Evolutionary conservation across 2,113 vertebrate species (phyloP).

Genomic region (Lipophrys pholis): DNA sequence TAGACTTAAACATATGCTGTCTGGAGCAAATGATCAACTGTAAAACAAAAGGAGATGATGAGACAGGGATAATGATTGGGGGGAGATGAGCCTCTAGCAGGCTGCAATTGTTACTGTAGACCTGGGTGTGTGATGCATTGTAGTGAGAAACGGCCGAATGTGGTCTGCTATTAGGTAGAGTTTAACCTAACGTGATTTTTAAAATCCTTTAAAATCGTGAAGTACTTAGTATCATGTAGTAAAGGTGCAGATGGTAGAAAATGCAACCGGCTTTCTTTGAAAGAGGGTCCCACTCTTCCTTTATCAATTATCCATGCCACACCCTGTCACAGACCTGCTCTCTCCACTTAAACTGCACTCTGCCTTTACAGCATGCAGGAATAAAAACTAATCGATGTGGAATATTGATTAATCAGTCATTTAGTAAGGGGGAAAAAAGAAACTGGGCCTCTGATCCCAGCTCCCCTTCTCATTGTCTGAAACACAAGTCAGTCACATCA

Average conservation of each 20-base stretch:
- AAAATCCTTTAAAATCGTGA: too few species aligned
- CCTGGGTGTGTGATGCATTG: slow-evolving; percentile 31
- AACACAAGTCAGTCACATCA: slow-evolving; percentile 39
- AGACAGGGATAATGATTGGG: slow-evolving; percentile 39
- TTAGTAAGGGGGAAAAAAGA: not conserved
- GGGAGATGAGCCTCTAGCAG: slow-evolving; percentile 8
- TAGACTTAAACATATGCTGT: slow-evolving; percentile 34
- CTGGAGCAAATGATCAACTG: slow-evolving; percentile 36
- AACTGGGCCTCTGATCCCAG: slow-evolving; percentile 26
- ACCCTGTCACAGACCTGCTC: slow-evolving; percentile 57
- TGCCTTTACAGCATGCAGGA: slow-evolving; percentile 49
- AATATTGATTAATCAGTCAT: slow-evolving; percentile 48
- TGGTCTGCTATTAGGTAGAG: not conserved
- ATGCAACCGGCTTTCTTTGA: not conserved
- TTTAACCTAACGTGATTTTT: slow-evolving; percentile 8
- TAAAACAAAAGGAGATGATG: slow-evolving; percentile 37
- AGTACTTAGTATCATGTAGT: too few species aligned
- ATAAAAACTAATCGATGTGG: slow-evolving; percentile 57
- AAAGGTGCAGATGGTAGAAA: not conserved
- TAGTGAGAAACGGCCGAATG: slow-evolving; percentile 15
- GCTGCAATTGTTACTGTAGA: slow-evolving; percentile 27
- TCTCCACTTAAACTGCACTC: slow-evolving; percentile 39
- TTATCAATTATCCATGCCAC: slow-evolving; percentile 72
- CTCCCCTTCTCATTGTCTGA: slow-evolving; percentile 61
- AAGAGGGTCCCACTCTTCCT: slow-evolving; percentile 20